phyloP scores from a whole-genome alignment of 2,888 invertebrate species.

The Gymnoscelis rufifasciata region DNA sequence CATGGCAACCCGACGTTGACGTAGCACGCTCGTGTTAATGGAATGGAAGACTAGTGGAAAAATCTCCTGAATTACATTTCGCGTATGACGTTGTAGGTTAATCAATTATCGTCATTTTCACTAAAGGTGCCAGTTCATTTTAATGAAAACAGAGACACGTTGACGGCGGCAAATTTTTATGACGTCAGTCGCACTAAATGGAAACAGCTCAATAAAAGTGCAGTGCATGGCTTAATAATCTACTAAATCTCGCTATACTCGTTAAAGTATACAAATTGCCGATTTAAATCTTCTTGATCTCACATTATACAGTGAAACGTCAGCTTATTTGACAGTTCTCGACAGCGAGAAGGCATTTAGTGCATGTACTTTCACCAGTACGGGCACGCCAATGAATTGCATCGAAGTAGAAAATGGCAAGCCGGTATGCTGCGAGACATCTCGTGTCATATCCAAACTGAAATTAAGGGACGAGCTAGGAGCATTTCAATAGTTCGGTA shows the following conservation, averaged over 20 bases:
- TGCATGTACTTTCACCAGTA: constrained; percentile 70
- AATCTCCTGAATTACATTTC: constrained; percentile 16
- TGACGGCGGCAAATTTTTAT: constrained; percentile 11
- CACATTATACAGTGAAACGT: constrained; percentile 33
- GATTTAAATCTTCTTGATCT: constrained; percentile 27
- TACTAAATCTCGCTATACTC: constrained; percentile 32
- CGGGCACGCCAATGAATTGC: constrained; percentile 61
- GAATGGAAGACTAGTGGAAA: constrained; percentile 21
- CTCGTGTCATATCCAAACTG: too few relatives aligned
- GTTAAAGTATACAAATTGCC: constrained; percentile 32
- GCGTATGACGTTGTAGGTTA: constrained; percentile 7
- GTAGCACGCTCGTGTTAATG: constrained; percentile 24
- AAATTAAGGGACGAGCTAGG: too few relatives aligned
- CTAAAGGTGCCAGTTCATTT: constrained; percentile 1
- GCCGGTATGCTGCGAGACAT: constrained; percentile 19
- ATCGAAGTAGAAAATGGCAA: constrained; percentile 50
- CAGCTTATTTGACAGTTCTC: constrained; percentile 41
- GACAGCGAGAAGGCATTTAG: constrained; percentile 50
- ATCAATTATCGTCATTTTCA: constrained; percentile 5
- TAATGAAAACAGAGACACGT: constrained; percentile 4
- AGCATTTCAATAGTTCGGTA: too few relatives aligned
- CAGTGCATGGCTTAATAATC: constrained; percentile 23
- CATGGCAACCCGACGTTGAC: constrained; percentile 24
- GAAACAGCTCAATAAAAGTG: constrained; percentile 21
- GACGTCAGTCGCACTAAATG: constrained; percentile 31